Conservation (phyloP, 2,888 invertebrate genomes). For the Dorcus hopei region DNA sequence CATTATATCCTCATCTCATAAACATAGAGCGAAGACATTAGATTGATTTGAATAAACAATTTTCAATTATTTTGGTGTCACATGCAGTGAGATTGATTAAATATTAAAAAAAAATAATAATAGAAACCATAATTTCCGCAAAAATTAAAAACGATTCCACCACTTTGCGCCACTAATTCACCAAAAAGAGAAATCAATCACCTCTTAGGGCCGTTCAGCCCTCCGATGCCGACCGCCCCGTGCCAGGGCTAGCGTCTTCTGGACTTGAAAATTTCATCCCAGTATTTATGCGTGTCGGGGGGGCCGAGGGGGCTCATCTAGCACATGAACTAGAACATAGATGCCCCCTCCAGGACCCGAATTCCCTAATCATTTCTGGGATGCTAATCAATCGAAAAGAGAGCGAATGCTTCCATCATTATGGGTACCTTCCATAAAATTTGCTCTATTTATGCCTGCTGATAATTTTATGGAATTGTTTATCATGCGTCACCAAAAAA, state of each 20-base stretch:
- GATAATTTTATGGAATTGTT: background rate
- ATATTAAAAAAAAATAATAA: too few species aligned
- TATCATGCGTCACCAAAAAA: background rate
- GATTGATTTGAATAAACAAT: too few species aligned
- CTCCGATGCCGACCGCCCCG: constrained; percentile 32
- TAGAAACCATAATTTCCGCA: too few species aligned
- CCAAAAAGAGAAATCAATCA: background rate
- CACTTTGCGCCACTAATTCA: background rate
- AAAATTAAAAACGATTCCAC: too few species aligned
- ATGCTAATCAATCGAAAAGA: constrained; percentile 5
- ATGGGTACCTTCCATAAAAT: background rate
- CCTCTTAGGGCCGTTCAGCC: constrained; percentile 24
- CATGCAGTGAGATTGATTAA: too few species aligned
- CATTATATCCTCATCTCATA: too few species aligned
- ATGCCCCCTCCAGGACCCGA: constrained; percentile 4
- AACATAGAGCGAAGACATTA: too few species aligned
- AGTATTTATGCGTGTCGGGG: constrained; percentile 24
- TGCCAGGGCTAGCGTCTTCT: constrained; percentile 36
- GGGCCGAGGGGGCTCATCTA: constrained; percentile 21
- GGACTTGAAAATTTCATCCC: constrained; percentile 18
- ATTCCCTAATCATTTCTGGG: constrained; percentile 7
- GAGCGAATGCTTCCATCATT: background rate
- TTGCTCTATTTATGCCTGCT: background rate
- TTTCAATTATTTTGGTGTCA: too few species aligned
- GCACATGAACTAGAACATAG: constrained; percentile 18